phyloP scores from a whole-genome alignment of 1,140 invertebrate genomes.

The Carposina sasakii region DNA sequence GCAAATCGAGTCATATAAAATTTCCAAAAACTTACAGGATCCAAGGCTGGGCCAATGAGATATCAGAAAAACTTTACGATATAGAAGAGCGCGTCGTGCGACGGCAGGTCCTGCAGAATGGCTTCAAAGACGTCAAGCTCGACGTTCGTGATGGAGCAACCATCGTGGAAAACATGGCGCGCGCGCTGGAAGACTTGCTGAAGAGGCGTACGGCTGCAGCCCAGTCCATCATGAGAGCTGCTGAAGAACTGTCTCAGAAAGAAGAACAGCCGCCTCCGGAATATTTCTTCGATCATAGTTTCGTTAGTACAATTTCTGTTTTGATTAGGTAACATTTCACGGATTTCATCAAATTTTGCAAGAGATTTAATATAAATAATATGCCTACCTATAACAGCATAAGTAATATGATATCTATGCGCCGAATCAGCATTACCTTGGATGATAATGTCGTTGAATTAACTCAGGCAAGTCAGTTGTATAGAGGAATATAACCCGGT shows the following conservation, averaged over 20 bases:
- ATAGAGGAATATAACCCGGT: no score
- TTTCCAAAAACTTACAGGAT: constrained; percentile 32
- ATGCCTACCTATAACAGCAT: no score
- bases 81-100: constrained; percentile 47
- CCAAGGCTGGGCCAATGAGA: constrained; percentile 46
- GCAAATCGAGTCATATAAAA: no score
- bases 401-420: no score
- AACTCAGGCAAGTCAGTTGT: no score
- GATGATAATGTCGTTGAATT: no score
- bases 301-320: constrained; percentile 51
- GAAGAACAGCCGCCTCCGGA: constrained; percentile 20
- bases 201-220: constrained; percentile 42
- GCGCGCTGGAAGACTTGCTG: constrained; percentile 42
- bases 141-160: constrained; percentile 43
- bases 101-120: constrained; percentile 35
- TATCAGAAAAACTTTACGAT: constrained; percentile 39
- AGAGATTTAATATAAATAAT: no score
- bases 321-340: no score
- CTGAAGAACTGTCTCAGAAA: constrained; percentile 42
- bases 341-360: no score
- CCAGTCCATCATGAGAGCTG: constrained; percentile 50
- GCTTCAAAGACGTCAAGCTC: constrained; percentile 44
- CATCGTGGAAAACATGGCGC: constrained; percentile 47
- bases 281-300: constrained; percentile 46
- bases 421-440: no score